A percentile compares a stretch with the other conserved stretches of the same genome.
Conservation (phyloP, 2,797 vertebrate genomes). For the Xenopus petersii region DNA sequence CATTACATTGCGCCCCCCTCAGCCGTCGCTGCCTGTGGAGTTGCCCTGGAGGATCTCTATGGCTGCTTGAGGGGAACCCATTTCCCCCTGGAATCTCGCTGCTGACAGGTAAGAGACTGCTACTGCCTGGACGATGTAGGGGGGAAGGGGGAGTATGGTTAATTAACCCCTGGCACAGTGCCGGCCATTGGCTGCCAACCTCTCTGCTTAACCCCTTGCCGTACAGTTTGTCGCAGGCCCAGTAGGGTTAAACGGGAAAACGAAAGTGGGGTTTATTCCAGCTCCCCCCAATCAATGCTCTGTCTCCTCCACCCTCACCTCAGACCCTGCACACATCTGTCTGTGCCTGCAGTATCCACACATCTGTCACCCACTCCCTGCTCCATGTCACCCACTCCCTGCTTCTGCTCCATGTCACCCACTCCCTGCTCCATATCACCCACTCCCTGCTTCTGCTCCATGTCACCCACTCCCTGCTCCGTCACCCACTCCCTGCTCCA, state of each 20-base stretch:
- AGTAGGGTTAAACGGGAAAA: no score
- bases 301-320: constrained; percentile 8
- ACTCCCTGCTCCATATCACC: background rate
- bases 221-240: background rate
- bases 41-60: constrained; percentile 29
- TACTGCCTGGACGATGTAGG: background rate
- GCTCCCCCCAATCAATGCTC: background rate
- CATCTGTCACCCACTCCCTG: constrained; percentile 1
- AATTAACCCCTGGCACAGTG: background rate
- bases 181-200: background rate
- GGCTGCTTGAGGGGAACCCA: constrained; percentile 26
- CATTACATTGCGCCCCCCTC: constrained; percentile 4
- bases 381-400: background rate
- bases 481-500: no score
- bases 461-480: no score
- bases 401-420: no score
- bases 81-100: constrained; percentile 11
- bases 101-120: constrained; percentile 34
- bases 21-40: constrained; percentile 20
- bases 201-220: constrained; percentile 22
- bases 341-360: constrained; percentile 19
- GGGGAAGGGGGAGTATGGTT: no score
- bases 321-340: constrained; percentile 39
- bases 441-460: background rate
- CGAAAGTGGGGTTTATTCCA: background rate